These are phyloP conservation scores for Drosophila vallismaia DNA, from an alignment of 2,888 invertebrate genomes.

Conservation along the genomic window DNA sequence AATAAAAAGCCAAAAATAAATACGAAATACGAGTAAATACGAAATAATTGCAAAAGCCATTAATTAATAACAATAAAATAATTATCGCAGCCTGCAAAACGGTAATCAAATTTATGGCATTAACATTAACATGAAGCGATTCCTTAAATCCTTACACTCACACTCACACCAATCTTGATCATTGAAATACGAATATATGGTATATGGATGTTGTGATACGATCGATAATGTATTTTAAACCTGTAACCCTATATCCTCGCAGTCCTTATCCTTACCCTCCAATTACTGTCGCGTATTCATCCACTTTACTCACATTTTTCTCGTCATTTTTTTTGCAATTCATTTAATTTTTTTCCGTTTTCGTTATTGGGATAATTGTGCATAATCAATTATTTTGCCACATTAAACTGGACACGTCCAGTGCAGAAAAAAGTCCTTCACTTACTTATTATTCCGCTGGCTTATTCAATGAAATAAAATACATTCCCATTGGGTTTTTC, in stretches of 20 bases:
- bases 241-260: not conserved
- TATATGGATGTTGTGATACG: constrained; percentile 74
- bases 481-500: constrained; percentile 6
- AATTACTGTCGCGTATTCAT: not conserved
- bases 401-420: constrained; percentile 62
- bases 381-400: constrained; percentile 77
- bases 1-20: constrained; percentile 43
- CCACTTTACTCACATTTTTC: constrained; percentile 26
- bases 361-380: constrained; percentile 67
- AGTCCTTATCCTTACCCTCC: constrained; percentile 7
- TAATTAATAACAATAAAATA: constrained; percentile 39
- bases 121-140: constrained; percentile 33
- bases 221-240: constrained; percentile 40
- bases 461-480: constrained; percentile 28
- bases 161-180: constrained; percentile 23
- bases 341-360: constrained; percentile 45
- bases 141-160: not conserved
- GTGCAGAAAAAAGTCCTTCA: constrained; percentile 25
- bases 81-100: constrained; percentile 31
- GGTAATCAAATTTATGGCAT: constrained; percentile 43
- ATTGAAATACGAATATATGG: constrained; percentile 57
- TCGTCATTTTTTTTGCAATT: constrained; percentile 8
- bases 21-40: constrained; percentile 15
- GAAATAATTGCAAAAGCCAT: constrained; percentile 43
- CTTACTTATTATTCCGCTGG: constrained; percentile 30